These are phyloP conservation scores for Dendroctonus valens DNA, from an alignment of 1,140 invertebrate genomes.

Conservation along the genomic window DNA sequence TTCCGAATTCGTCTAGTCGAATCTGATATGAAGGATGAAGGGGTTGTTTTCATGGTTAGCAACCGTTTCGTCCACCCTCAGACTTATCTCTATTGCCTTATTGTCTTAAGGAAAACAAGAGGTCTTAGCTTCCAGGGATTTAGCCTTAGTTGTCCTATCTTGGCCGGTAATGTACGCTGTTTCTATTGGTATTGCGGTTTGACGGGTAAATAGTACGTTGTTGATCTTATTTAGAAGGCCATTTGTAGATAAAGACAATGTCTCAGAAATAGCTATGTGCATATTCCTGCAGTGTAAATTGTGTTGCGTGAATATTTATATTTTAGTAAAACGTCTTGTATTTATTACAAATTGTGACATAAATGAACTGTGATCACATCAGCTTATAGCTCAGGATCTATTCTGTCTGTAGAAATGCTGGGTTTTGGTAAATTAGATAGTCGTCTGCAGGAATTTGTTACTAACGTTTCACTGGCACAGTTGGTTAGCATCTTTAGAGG, in stretches of 20 bases:
- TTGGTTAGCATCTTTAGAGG: too few species aligned
- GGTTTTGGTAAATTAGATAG: too few species aligned
- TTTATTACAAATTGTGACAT: too few species aligned
- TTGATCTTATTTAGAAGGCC: slow-evolving; percentile 1
- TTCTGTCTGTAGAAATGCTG: too few species aligned
- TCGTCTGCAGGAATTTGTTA: too few species aligned
- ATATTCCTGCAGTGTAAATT: too few species aligned
- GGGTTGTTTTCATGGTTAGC: slow-evolving; percentile 43
- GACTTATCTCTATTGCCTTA: slow-evolving; percentile 37
- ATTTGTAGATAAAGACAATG: slow-evolving; percentile 7
- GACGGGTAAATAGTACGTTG: slow-evolving; percentile 6
- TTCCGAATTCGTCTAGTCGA: slow-evolving; percentile 37
- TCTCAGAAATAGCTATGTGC: too few species aligned
- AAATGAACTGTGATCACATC: too few species aligned
- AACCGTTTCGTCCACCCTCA: slow-evolving; percentile 29
- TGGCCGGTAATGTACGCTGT: slow-evolving; percentile 30
- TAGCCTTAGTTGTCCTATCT: slow-evolving; percentile 27
- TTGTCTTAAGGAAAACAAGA: slow-evolving; percentile 38
- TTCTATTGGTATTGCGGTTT: slow-evolving; percentile 28
- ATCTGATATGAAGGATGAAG: slow-evolving; percentile 47
- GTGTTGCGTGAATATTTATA: too few species aligned
- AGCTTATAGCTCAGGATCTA: too few species aligned
- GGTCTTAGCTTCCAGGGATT: slow-evolving; percentile 29
- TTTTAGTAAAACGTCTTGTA: too few species aligned
- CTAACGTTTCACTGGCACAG: too few species aligned